Evolutionary conservation across 2,797 vertebrate genomes (phyloP).

Genomic region (Lacerta bilineata): DNA sequence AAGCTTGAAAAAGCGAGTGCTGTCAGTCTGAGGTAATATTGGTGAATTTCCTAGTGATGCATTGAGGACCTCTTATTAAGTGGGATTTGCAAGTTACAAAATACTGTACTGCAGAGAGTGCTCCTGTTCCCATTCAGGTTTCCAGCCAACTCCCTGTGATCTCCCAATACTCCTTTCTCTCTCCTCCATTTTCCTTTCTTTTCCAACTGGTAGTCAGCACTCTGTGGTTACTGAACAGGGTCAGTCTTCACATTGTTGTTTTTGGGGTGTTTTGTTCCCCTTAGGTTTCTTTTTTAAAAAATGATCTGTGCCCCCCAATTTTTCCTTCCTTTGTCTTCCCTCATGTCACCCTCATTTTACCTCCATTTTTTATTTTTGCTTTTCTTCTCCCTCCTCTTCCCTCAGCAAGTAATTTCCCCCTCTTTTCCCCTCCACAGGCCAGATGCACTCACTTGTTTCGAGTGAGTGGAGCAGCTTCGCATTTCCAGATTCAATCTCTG

Average conservation of each 20-base stretch:
- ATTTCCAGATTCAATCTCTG: not conserved
- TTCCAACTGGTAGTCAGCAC: not conserved
- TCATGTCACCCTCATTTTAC: not conserved
- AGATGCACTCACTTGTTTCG: too few species aligned
- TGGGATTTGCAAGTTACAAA: too few species aligned
- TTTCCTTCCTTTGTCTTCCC: not conserved
- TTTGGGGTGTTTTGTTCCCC: not conserved
- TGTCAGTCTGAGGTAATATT: not conserved
- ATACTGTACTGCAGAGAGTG: not conserved
- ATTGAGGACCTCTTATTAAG: not conserved
- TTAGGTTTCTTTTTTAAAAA: not conserved
- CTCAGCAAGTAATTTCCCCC: not conserved
- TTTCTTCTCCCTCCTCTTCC: not conserved
- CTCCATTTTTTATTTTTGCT: not conserved
- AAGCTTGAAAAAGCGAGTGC: not conserved
- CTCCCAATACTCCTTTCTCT: not conserved
- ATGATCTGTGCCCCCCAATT: not conserved
- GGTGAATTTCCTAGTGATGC: not conserved
- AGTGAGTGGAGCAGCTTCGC: too few species aligned
- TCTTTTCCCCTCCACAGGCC: not conserved
- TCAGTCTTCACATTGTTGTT: too few species aligned
- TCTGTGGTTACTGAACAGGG: not conserved
- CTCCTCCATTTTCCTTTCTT: not conserved
- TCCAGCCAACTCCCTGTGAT: not conserved
- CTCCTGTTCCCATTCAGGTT: not conserved